phyloP scores from a whole-genome alignment of 1,140 invertebrate genomes.

The Lordiphosa stackelbergi region DNA sequence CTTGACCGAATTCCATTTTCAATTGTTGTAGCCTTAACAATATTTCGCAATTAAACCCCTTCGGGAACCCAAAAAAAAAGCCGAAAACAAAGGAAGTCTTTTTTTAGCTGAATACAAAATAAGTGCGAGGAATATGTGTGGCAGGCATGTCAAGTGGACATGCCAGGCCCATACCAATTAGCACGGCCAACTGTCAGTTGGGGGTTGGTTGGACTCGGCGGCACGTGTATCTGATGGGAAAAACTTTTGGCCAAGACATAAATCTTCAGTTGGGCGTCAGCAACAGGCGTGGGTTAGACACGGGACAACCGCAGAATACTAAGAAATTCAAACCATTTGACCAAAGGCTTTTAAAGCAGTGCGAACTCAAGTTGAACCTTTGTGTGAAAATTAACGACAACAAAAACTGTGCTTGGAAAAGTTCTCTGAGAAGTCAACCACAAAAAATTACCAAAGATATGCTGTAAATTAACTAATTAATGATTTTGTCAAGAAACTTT shows the following conservation, averaged over 20 bases:
- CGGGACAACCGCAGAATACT: constrained; percentile 30
- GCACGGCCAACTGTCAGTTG: constrained; percentile 43
- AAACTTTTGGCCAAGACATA: constrained; percentile 42
- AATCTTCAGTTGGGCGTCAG: constrained; percentile 61
- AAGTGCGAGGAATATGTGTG: too few relatives aligned
- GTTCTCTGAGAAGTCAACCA: too few relatives aligned
- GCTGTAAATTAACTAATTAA: too few relatives aligned
- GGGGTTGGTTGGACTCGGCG: constrained; percentile 22
- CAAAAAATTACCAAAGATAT: too few relatives aligned
- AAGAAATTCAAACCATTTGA: constrained; percentile 29
- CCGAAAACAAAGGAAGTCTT: too few relatives aligned
- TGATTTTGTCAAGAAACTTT: too few relatives aligned
- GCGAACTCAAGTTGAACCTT: not conserved
- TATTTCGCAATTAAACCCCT: constrained; percentile 39
- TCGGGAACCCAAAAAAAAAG: constrained; percentile 22
- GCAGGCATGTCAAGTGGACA: constrained; percentile 38
- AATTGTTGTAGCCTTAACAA: constrained; percentile 22
- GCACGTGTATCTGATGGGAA: constrained; percentile 62
- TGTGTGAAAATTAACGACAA: not conserved
- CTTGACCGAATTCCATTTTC: constrained; percentile 22
- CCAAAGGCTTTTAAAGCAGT: constrained; percentile 14
- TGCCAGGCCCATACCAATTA: constrained; percentile 47
- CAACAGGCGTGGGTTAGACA: constrained; percentile 57
- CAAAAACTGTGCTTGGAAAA: too few relatives aligned
- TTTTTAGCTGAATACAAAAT: too few relatives aligned